Evolutionary conservation across 1,140 invertebrate genomes (phyloP).

Genomic region (Zaprionus nigranus): DNA sequence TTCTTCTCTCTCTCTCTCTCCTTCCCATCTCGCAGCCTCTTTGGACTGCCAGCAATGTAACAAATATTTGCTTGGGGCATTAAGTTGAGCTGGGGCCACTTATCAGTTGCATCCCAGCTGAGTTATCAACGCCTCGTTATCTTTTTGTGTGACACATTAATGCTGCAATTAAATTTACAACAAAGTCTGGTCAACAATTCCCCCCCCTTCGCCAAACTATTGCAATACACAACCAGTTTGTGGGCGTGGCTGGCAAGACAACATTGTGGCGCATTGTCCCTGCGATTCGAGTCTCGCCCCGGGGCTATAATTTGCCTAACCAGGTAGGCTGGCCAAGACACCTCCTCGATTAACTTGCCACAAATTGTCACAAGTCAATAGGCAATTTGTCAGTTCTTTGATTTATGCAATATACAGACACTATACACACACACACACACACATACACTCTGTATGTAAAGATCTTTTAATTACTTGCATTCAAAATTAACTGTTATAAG

Average conservation of each 20-base stretch:
- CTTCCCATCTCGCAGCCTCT: not conserved
- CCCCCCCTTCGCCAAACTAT: not conserved
- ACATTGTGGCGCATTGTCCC: not conserved
- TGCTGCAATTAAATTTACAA: constrained; percentile 31
- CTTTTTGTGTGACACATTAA: constrained; percentile 47
- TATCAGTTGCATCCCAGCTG: constrained; percentile 1
- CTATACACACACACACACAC: constrained; percentile 9
- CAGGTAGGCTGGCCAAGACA: not conserved
- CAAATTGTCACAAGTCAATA: constrained; percentile 47
- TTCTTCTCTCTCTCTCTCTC: not conserved
- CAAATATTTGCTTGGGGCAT: constrained; percentile 43
- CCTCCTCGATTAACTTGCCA: constrained; percentile 29
- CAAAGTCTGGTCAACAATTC: constrained; percentile 15
- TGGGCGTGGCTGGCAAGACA: constrained; percentile 12
- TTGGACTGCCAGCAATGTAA: not conserved
- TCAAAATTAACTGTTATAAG: constrained; percentile 56
- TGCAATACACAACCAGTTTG: not conserved
- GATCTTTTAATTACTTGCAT: constrained; percentile 44
- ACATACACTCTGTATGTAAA: constrained; percentile 12
- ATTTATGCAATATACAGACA: constrained; percentile 25
- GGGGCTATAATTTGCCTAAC: not conserved
- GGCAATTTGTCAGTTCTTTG: constrained; percentile 46
- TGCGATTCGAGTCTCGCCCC: not conserved
- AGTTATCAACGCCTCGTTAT: constrained; percentile 1
- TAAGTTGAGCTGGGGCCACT: not conserved